phyloP scores from a whole-genome alignment of 2,113 vertebrate species.

The Myrmecophaga tridactyla region DNA sequence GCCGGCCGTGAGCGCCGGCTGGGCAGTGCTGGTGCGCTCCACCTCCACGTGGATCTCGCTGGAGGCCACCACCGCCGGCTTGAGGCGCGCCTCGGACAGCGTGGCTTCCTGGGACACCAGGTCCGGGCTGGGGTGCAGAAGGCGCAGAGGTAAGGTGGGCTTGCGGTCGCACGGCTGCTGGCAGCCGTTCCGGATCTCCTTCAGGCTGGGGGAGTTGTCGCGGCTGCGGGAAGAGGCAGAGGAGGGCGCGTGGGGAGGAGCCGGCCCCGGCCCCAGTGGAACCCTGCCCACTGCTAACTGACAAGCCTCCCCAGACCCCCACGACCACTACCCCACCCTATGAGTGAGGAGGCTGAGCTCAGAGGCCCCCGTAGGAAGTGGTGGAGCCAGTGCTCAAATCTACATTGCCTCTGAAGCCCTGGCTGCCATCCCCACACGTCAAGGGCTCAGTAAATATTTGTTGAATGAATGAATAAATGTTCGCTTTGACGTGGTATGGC shows the following conservation, averaged over 20 bases:
- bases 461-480: accelerated
- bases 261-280: too few species aligned
- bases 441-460: accelerated
- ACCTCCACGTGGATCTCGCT: slow-evolving; percentile 98
- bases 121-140: slow-evolving; percentile 90
- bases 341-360: too few species aligned
- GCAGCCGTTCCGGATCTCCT: slow-evolving; percentile 98
- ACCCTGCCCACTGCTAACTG: accelerated
- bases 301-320: accelerated
- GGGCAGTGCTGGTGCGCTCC: slow-evolving; percentile 94
- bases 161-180: slow-evolving; percentile 98
- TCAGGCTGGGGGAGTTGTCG: slow-evolving; percentile 98
- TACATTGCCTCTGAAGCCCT: accelerated
- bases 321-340: accelerated
- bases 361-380: too few species aligned
- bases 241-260: not conserved
- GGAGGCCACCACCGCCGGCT: slow-evolving; percentile 93
- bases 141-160: slow-evolving; percentile 94
- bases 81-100: slow-evolving; percentile 85
- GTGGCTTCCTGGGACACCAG: slow-evolving; percentile 88
- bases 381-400: not conserved
- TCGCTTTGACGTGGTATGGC: accelerated
- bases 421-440: accelerated
- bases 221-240: slow-evolving; percentile 83
- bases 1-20: slow-evolving; percentile 91